Evolutionary conservation across 1,140 invertebrate genomes (phyloP).

Genomic region (Magallana ariakensis): DNA sequence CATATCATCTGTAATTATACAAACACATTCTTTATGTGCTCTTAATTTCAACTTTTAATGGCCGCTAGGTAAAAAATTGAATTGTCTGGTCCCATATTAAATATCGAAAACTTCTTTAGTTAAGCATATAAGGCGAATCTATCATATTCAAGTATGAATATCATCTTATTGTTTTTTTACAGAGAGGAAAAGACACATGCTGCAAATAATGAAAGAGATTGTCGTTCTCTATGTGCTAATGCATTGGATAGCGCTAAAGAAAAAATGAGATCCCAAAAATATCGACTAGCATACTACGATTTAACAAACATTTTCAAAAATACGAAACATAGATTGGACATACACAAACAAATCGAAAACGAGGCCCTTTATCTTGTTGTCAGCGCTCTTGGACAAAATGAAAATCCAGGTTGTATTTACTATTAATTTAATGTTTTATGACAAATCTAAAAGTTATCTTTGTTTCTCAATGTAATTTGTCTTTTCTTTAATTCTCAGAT

Average conservation of each 20-base stretch:
- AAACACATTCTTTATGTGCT: too few species aligned
- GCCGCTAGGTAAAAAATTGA: too few species aligned
- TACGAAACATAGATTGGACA: background rate
- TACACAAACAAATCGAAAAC: background rate
- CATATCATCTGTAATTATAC: too few species aligned
- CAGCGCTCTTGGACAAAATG: background rate
- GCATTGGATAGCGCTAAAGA: too few species aligned
- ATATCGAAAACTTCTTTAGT: too few species aligned
- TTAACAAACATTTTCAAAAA: background rate
- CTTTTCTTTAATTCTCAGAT: conserved; percentile 48
- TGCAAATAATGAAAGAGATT: background rate
- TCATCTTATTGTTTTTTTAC: background rate
- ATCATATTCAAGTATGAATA: too few species aligned
- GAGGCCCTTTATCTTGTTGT: background rate
- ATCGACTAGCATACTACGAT: background rate
- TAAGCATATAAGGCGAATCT: too few species aligned
- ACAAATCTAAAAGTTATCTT: background rate
- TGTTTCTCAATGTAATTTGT: background rate
- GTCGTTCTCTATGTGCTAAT: too few species aligned
- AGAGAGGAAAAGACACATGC: background rate
- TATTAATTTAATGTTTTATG: background rate
- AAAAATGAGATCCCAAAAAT: background rate
- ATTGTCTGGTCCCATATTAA: too few species aligned
- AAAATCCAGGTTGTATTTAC: background rate
- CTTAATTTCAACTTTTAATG: too few species aligned